Evolutionary conservation across 2,113 vertebrate species (phyloP), one percentile per base, ranked within the genome.

Genomic region (Albula goreensis): DNA sequence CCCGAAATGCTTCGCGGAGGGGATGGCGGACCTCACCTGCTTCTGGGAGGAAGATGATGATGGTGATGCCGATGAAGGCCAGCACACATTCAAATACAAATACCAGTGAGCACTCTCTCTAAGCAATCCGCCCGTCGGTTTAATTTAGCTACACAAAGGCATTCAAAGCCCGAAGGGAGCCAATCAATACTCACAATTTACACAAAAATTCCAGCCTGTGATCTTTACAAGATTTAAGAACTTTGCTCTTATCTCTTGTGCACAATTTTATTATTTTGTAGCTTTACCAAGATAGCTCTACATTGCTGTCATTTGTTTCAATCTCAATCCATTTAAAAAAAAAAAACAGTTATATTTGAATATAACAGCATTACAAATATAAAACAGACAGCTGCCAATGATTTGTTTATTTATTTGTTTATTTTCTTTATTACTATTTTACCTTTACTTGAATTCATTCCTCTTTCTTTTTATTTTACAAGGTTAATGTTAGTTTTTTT

Each of bases 31-130:
- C 86, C 91, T 97, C 82, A 93, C 94, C 9, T 98, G 97, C 50
- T 97, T 98, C 92, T 98, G 97, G 97, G 96, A 96, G 88, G 95
- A 96, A 85, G 93, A 92, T 1, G 92, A 92, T 66, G 88, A 15
- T 41, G 84, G 86, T 0, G 89, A 88, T 3, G 82, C 90, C 9
- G 31, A 41, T 41, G 31, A 41, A 41, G 87, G 90, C 17, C 94
- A 93, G 60, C 96, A 96, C 90, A 90, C 91, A 41, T 96, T 97
- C 91, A 93, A 86, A 11, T 97, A 97, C 88, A 88, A 50, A 80
- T 95, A 95, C 88, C 90, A 95, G 96, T 97, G 88, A 95, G 96
- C 92, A 4, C 5, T 41, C n/a, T 41, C 70, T 78, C 11, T 78
- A 11, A 41, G 0, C 31, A 41, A 41, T 41, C 31, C 31, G 31